Base-by-base conservation (phyloP, 1,140 invertebrate genomes). In the Drosophila equinoxialis region DNA sequence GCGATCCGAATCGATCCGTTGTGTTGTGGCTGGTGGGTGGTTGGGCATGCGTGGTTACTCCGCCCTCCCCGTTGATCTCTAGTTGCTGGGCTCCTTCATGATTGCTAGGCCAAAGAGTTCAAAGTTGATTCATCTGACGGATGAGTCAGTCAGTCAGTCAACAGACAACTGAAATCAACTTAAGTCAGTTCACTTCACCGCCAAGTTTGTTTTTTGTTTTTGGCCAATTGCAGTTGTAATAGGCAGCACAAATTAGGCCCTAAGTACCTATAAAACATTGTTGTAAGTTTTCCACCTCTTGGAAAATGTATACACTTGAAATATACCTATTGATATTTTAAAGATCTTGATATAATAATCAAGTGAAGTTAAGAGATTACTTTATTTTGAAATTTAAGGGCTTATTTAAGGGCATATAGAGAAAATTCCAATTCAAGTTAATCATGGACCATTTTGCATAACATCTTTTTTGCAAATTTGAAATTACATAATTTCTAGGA, bases 111-210 rank as follows among this genome's bases (percentile, higher is more conserved):
- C 37, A 8, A 64, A 66, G 85, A 77, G 84, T 89, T 89, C 84
- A 89, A 78, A 84, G 84, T 77, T 89, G 79, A 87, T 87, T 71
- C 74, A 78, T 68, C 66, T 51, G 65, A 45, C 65, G 68, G 61
- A 71, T 70, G 65, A 13, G 37, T 51, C 45, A 20, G 20, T 61
- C 23, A 14, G 63, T 55, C 63, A 71, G 74, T 77, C 75, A 77
- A 41, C 45, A 48, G 45, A 17, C 45, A 48, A 48, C 14, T 48
- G 14, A 20, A 17, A 14, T 48, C 45, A 48, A 48, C 14, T 48
- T 48, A 48, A 48, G 45, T 48, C 45, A 48, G 7, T n/a, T 48
- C 45, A 48, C 14, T 17, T 77, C 68, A 78, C 74, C 67, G 63
- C 42, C 61, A 69, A 63, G 71, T 69, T 82, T 82, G 74, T 78